phyloP scores from a whole-genome alignment of 2,797 vertebrate genomes.

The Rhyacichthys aspro region DNA sequence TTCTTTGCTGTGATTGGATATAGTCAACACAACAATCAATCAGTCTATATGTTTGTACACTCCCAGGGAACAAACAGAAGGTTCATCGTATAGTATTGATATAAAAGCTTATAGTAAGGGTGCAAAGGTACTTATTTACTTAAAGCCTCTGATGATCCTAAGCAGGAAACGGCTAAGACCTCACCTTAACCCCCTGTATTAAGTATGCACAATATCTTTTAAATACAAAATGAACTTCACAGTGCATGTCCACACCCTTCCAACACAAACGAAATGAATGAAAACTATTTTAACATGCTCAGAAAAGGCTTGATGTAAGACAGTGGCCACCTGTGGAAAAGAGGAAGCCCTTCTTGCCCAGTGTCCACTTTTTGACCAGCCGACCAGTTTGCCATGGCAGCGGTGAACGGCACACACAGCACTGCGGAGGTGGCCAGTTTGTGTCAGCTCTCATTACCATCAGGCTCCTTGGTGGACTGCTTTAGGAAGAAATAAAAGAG shows the following conservation, averaged over 20 bases:
- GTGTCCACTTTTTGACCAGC: conserved; percentile 28
- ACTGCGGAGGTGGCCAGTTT: conserved; percentile 42
- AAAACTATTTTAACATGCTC: conserved; percentile 32
- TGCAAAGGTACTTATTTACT: too few relatives aligned
- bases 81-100: too few relatives aligned
- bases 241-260: conserved; percentile 34
- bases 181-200: conserved; percentile 23
- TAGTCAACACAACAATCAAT: background rate
- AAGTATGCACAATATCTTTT: conserved; percentile 39
- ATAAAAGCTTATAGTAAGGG: too few relatives aligned
- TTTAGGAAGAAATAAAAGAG: conserved; percentile 73
- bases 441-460: conserved; percentile 76
- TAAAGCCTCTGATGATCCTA: conserved; percentile 15
- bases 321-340: conserved; percentile 65
- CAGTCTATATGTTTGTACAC: background rate
- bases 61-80: too few relatives aligned
- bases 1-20: conserved; percentile 2
- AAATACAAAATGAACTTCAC: conserved; percentile 45
- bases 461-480: conserved; percentile 58
- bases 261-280: conserved; percentile 12
- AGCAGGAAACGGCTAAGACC: conserved; percentile 23
- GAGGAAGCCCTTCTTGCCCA: conserved; percentile 49
- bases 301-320: conserved; percentile 53
- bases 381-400: conserved; percentile 69
- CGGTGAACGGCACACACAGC: conserved; percentile 38